Evolutionary conservation across 2,888 invertebrate species (phyloP).

Genomic region (Campoplex nolae): DNA sequence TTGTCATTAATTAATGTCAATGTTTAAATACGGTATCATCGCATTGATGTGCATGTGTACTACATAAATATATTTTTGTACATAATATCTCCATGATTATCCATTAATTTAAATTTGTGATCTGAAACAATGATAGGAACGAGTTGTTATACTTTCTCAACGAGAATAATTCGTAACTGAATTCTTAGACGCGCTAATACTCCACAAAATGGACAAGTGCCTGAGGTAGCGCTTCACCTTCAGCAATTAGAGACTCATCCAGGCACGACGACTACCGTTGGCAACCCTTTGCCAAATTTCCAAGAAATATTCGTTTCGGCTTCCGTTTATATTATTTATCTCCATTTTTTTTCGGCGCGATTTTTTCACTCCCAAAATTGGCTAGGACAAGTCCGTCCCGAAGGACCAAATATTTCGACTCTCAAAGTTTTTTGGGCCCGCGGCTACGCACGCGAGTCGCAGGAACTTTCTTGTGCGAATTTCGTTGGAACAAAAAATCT

Average conservation of each 20-base stretch:
- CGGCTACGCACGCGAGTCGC: constrained; percentile 62
- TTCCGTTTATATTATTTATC: constrained; percentile 44
- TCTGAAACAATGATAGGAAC: background rate
- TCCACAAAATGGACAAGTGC: constrained; percentile 24
- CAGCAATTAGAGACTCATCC: constrained; percentile 36
- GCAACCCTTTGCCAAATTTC: constrained; percentile 61
- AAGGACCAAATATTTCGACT: constrained; percentile 28
- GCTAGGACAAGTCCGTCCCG: constrained; percentile 56
- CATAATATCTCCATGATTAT: too few species aligned
- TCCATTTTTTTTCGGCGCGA: background rate
- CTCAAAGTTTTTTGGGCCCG: constrained; percentile 27
- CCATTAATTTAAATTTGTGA: background rate
- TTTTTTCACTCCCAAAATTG: constrained; percentile 50
- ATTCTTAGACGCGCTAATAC: constrained; percentile 37
- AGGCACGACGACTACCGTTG: constrained; percentile 40
- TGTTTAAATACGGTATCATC: too few species aligned
- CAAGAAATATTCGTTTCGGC: constrained; percentile 48
- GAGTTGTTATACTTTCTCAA: constrained; percentile 7
- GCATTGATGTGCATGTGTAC: too few species aligned
- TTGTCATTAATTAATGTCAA: too few species aligned
- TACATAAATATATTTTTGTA: too few species aligned
- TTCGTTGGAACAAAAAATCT: constrained; percentile 17
- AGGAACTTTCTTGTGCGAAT: constrained; percentile 11
- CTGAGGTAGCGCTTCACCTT: constrained; percentile 57
- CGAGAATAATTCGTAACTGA: constrained; percentile 44